Evolutionary conservation across 2,113 vertebrate species (phyloP).

Genomic region (Rhipidura dahli): DNA sequence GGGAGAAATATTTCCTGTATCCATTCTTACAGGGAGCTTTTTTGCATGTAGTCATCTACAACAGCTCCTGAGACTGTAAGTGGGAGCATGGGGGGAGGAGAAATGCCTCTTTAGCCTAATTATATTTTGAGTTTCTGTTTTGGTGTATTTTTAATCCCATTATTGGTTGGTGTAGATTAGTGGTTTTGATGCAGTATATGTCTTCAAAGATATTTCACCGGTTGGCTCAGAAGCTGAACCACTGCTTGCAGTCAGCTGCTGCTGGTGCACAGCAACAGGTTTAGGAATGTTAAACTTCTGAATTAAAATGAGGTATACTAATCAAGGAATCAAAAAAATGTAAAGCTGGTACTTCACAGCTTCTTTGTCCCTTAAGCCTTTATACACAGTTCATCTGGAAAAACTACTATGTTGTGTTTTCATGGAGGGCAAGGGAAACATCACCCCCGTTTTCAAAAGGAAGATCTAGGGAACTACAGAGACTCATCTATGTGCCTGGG

Average conservation of each 20-base stretch:
- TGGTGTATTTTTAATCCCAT: conserved; percentile 13
- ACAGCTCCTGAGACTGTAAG: neutral
- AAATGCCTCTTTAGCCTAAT: neutral
- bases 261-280: neutral
- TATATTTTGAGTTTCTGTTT: neutral
- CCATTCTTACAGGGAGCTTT: neutral
- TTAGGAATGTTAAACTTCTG: neutral
- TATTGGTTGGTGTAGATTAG: neutral
- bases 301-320: neutral
- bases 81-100: neutral
- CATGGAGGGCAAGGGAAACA: neutral
- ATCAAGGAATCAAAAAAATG: neutral
- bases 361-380: neutral
- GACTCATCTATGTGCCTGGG: neutral
- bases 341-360: neutral
- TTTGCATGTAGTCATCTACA: neutral
- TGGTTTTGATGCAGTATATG: neutral
- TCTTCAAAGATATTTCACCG: conserved; percentile 16
- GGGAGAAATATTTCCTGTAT: neutral
- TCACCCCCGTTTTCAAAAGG: neutral
- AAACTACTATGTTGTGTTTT: neutral
- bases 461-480: neutral
- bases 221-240: neutral
- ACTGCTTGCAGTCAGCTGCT: neutral
- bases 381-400: neutral